Percentiles rank a stretch among this genome's conserved stretches.
Evolutionary conservation across 2,113 vertebrate genomes (phyloP).

Genomic region (Calonectris borealis): DNA sequence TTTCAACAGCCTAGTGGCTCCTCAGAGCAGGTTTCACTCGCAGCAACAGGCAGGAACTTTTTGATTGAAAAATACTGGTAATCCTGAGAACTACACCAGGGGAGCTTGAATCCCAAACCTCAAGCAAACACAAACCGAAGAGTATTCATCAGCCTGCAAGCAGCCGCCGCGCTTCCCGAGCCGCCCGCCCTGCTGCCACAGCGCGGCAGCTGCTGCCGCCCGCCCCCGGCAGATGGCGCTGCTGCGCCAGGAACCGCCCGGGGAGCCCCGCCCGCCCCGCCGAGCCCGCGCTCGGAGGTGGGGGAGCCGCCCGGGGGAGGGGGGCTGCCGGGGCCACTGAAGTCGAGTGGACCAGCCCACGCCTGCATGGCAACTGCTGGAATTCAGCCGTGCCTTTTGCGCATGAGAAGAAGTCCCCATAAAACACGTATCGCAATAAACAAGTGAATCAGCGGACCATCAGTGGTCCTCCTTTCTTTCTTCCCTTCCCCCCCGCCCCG

Average conservation of each 20-base stretch:
- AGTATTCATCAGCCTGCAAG: background rate
- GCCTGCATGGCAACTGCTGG: background rate
- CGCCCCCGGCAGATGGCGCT: slow-evolving; percentile 46
- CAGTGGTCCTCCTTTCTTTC: background rate
- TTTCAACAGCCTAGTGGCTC: background rate
- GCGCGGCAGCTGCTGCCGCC: background rate
- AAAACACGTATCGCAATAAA: background rate
- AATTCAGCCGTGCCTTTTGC: background rate
- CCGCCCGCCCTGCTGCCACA: background rate
- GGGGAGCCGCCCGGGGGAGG: too few species aligned
- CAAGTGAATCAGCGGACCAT: background rate
- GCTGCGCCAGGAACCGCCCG: background rate
- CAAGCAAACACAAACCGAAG: background rate
- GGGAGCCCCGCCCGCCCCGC: too few species aligned
- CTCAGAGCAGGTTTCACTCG: background rate
- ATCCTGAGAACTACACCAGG: background rate
- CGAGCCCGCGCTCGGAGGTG: too few species aligned
- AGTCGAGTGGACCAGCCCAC: background rate
- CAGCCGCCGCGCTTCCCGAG: background rate
- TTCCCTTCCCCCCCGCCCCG: too few species aligned
- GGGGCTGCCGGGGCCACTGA: too few species aligned
- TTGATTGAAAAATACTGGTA: background rate
- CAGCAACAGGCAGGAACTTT: background rate
- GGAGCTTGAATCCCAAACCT: too few species aligned
- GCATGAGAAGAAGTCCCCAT: rapidly evolving